Conservation (phyloP, 2,113 vertebrate genomes). For the Psophia crepitans region DNA sequence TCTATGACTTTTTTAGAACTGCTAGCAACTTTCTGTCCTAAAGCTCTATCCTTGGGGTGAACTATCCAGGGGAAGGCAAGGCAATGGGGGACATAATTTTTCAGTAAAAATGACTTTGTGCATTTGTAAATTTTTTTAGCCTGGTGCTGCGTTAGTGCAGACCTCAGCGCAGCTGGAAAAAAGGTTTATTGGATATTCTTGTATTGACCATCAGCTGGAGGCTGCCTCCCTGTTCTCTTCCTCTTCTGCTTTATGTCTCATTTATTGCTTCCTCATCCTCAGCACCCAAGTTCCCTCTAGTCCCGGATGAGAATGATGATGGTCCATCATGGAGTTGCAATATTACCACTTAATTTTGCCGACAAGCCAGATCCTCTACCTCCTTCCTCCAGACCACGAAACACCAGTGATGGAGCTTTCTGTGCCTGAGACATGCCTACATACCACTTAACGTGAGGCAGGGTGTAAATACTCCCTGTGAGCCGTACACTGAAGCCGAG, state of each 20-base stretch:
- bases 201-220: background rate
- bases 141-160: background rate
- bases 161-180: background rate
- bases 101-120: background rate
- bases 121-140: background rate
- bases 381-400: background rate
- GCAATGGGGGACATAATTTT: background rate
- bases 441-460: background rate
- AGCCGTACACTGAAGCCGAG: rapidly evolving
- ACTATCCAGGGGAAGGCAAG: background rate
- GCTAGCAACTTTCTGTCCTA: background rate
- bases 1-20: background rate
- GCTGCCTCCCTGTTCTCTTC: rapidly evolving
- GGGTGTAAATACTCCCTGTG: background rate
- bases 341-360: background rate
- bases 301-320: rapidly evolving
- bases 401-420: background rate
- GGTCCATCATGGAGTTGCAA: background rate
- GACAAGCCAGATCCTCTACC: background rate
- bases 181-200: background rate
- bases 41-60: background rate
- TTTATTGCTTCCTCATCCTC: background rate
- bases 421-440: background rate
- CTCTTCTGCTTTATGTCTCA: background rate
- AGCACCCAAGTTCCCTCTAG: background rate